phyloP scores from a whole-genome alignment of 2,797 vertebrate genomes.

The Chelidonichthys spinosus region DNA sequence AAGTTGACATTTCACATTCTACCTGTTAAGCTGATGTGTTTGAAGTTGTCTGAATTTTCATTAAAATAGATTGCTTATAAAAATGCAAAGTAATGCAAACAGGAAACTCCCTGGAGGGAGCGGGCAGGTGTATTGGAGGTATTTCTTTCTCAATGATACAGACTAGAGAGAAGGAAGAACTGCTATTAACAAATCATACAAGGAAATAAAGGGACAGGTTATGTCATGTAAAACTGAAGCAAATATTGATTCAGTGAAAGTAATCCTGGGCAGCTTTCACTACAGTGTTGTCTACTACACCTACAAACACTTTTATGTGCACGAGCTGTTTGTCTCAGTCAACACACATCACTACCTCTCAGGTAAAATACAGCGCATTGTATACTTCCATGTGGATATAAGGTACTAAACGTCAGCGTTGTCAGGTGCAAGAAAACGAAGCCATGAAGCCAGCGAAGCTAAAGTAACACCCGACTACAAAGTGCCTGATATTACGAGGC shows the following conservation, averaged over 20 bases:
- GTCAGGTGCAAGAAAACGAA: too few species aligned
- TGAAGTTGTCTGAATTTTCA: background rate
- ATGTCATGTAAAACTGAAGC: constrained; percentile 12
- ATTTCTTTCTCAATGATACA: background rate
- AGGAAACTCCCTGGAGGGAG: constrained; percentile 8
- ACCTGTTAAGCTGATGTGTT: background rate
- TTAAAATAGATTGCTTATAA: background rate
- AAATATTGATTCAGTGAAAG: constrained; percentile 52
- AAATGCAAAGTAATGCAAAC: constrained; percentile 65
- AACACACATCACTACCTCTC: too few species aligned
- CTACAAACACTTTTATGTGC: constrained; percentile 25
- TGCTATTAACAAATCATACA: background rate
- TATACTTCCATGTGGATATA: too few species aligned
- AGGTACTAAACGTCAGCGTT: too few species aligned
- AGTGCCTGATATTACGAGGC: too few species aligned
- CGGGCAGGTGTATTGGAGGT: background rate
- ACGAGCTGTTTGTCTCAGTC: background rate
- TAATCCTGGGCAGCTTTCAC: background rate
- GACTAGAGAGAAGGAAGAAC: background rate
- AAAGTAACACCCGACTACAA: too few species aligned
- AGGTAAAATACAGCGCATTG: too few species aligned
- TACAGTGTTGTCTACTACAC: background rate
- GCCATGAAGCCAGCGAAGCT: too few species aligned
- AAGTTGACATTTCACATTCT: constrained; percentile 44
- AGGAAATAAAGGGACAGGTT: constrained; percentile 29